phyloP scores from a whole-genome alignment of 2,113 vertebrate genomes.

The Epinephelus moara region DNA sequence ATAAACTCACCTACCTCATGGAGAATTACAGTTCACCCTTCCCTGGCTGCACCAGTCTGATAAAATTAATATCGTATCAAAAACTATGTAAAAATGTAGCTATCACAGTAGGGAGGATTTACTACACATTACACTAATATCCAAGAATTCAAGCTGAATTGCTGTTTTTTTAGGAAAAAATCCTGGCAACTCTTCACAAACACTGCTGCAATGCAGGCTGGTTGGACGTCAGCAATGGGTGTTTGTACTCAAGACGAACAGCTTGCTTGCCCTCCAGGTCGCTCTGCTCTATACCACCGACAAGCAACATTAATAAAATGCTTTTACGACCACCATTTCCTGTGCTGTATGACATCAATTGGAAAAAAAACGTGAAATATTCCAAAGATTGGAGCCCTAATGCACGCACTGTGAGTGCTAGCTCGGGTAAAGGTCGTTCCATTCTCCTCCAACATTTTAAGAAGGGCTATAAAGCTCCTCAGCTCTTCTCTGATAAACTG shows the following conservation, averaged over 20 bases:
- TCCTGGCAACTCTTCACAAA: not conserved
- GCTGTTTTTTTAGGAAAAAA: not conserved
- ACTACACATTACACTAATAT: constrained; percentile 15
- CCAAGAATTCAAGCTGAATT: constrained; percentile 32
- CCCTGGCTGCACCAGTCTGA: constrained; percentile 4
- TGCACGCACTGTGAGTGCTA: not conserved
- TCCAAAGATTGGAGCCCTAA: constrained; percentile 12
- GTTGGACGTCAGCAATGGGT: constrained; percentile 21
- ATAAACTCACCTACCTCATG: constrained; percentile 61
- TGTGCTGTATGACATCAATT: constrained; percentile 37
- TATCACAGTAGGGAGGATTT: constrained; percentile 9
- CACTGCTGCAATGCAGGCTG: constrained; percentile 18
- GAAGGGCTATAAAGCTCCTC: not conserved
- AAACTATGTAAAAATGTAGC: constrained; percentile 4
- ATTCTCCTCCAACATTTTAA: constrained; percentile 2
- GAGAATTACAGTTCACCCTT: constrained; percentile 45
- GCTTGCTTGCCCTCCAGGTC: constrained; percentile 16
- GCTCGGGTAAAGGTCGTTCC: constrained; percentile 21
- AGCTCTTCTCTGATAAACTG: constrained; percentile 26
- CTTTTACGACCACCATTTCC: constrained; percentile 31
- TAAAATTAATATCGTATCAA: constrained; percentile 39
- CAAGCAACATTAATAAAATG: constrained; percentile 9
- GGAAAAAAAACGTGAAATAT: constrained; percentile 34
- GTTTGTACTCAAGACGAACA: constrained; percentile 30
- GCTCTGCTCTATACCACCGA: constrained; percentile 9